These are phyloP conservation scores for Drosophila barbarae DNA, from an alignment of 2,888 invertebrate genomes.

Conservation along the genomic window DNA sequence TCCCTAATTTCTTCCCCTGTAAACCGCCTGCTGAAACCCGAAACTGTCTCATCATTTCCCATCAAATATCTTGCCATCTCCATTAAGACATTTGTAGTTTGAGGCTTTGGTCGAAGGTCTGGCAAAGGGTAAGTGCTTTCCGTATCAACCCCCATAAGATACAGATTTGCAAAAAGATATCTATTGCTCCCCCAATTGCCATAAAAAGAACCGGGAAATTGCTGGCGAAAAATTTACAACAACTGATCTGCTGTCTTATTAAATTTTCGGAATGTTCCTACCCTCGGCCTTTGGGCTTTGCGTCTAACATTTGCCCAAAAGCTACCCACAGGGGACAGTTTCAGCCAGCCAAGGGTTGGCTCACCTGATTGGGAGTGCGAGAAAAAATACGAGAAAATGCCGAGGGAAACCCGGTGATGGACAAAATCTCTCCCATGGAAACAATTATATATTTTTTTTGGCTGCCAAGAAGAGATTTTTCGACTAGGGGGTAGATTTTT, in stretches of 20 bases:
- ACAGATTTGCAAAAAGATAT: slow-evolving; percentile 48
- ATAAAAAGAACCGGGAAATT: slow-evolving; percentile 39
- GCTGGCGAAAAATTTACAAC: slow-evolving; percentile 60
- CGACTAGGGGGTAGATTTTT: slow-evolving; percentile 48
- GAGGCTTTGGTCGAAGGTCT: slow-evolving; percentile 16
- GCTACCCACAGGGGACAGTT: slow-evolving; percentile 65
- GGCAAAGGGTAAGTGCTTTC: slow-evolving; percentile 24
- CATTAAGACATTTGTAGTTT: slow-evolving; percentile 32
- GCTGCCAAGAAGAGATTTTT: slow-evolving; percentile 23
- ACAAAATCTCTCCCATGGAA: slow-evolving; percentile 47
- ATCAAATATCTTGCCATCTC: slow-evolving; percentile 16
- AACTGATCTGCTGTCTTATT: slow-evolving; percentile 67
- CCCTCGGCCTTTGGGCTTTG: slow-evolving; percentile 43
- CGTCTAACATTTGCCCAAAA: slow-evolving; percentile 4
- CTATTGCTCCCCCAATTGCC: slow-evolving; percentile 62
- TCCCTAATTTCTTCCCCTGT: neutral
- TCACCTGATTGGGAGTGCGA: slow-evolving; percentile 58
- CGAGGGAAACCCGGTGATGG: slow-evolving; percentile 14
- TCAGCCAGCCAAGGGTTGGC: slow-evolving; percentile 60
- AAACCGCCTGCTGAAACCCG: slow-evolving; percentile 1
- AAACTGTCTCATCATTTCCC: slow-evolving; percentile 27
- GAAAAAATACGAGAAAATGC: slow-evolving; percentile 13
- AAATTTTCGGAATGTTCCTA: slow-evolving; percentile 51
- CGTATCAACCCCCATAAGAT: slow-evolving; percentile 36
- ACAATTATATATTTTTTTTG: slow-evolving; percentile 61